Conservation (phyloP, 2,113 vertebrate species). For the Cavia porcellus region DNA sequence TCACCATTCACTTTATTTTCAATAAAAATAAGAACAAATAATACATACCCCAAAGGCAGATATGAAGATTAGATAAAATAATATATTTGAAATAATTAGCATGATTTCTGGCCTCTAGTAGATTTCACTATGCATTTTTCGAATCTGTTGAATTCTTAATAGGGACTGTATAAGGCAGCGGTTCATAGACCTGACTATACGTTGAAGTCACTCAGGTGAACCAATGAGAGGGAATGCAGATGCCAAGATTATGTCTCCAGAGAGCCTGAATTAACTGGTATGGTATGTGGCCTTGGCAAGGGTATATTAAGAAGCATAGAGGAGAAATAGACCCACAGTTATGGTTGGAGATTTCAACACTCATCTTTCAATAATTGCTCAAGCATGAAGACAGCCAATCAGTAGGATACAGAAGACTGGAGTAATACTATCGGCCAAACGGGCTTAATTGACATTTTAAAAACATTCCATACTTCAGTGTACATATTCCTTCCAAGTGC, state of each 20-base stretch:
- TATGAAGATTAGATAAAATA: background rate
- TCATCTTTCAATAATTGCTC: background rate
- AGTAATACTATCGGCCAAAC: background rate
- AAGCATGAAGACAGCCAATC: background rate
- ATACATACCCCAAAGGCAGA: background rate
- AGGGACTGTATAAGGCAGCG: background rate
- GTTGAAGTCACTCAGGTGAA: background rate
- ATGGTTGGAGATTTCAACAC: constrained; percentile 20
- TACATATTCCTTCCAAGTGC: background rate
- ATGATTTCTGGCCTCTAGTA: background rate
- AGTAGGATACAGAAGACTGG: background rate
- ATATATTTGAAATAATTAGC: background rate
- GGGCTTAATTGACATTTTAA: constrained; percentile 30
- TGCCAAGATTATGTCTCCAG: background rate
- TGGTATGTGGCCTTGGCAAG: background rate
- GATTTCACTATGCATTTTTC: background rate
- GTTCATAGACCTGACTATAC: background rate
- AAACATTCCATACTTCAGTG: constrained; percentile 7
- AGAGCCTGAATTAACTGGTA: constrained; percentile 29
- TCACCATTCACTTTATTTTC: constrained; percentile 48
- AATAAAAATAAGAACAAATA: background rate
- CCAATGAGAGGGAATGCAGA: background rate
- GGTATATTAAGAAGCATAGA: background rate
- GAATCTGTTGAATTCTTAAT: background rate
- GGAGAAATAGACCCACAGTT: constrained; percentile 30